Evolutionary conservation across 1,140 invertebrate genomes (phyloP).

Genomic region (Grapholita molesta): DNA sequence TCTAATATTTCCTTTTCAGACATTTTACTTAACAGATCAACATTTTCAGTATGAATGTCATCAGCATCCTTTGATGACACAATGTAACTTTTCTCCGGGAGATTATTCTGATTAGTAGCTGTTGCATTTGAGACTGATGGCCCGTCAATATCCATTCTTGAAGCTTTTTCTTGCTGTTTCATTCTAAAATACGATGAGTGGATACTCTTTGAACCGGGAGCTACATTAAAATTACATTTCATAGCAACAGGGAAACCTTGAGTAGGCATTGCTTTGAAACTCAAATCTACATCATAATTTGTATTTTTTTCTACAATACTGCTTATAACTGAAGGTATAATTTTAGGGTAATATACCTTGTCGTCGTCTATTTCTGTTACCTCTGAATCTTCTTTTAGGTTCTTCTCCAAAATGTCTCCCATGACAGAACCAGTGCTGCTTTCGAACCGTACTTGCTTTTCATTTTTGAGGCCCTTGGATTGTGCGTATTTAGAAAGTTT

Average conservation of each 20-base stretch:
- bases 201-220: conserved; percentile 39
- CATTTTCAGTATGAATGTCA: conserved; percentile 87
- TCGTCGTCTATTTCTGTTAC: conserved; percentile 55
- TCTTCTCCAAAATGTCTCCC: conserved; percentile 60
- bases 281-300: conserved; percentile 38
- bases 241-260: conserved; percentile 52
- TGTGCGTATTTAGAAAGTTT: conserved; percentile 70
- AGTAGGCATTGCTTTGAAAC: conserved; percentile 36
- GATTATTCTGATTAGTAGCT: conserved; percentile 32
- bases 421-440: conserved; percentile 30
- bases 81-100: conserved; percentile 74
- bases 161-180: conserved; percentile 29
- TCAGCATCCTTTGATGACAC: conserved; percentile 77
- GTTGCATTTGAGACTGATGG: conserved; percentile 41
- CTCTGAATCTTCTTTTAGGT: conserved; percentile 42
- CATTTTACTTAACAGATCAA: conserved; percentile 84
- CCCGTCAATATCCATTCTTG: conserved; percentile 62
- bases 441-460: conserved; percentile 41
- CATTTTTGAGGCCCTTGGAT: conserved; percentile 53
- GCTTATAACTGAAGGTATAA: conserved; percentile 77
- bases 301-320: conserved; percentile 81
- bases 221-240: conserved; percentile 39
- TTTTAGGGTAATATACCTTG: conserved; percentile 70
- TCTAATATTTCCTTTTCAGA: conserved; percentile 85
- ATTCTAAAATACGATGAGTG: conserved; percentile 40